Conservation (phyloP, 2,113 vertebrate species). For the Entelurus aequoreus region DNA sequence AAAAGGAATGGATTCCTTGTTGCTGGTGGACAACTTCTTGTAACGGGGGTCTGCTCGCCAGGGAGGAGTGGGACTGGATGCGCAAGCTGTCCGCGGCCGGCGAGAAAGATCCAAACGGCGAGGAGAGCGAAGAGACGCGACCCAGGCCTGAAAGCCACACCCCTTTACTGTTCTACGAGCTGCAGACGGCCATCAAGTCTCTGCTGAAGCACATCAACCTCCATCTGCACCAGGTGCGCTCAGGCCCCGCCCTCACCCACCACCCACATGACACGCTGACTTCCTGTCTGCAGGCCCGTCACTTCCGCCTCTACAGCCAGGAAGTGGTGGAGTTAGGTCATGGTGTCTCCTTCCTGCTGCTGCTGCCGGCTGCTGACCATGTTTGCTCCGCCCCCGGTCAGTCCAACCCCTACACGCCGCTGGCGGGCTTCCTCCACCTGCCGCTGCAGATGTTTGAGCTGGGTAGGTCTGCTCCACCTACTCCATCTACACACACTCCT, state of each 20-base stretch:
- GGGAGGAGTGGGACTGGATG: conserved; percentile 98
- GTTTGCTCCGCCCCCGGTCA: conserved; percentile 98
- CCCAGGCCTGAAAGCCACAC: conserved; percentile 74
- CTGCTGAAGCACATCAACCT: conserved; percentile 91
- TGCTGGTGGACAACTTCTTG: neutral
- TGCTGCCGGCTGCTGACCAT: conserved; percentile 90
- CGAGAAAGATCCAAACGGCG: conserved; percentile 67
- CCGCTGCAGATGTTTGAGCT: conserved; percentile 99
- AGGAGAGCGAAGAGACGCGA: conserved; percentile 79
- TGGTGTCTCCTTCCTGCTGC: conserved; percentile 96
- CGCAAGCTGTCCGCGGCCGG: conserved; percentile 81
- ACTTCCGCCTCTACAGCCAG: conserved; percentile 95
- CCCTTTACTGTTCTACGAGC: conserved; percentile 86
- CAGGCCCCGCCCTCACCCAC: too few relatives aligned
- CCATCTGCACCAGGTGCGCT: conserved; percentile 84
- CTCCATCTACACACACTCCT: too few relatives aligned
- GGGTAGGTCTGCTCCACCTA: conserved; percentile 46
- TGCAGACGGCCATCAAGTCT: conserved; percentile 86
- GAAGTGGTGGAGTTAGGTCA: conserved; percentile 97
- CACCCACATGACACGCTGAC: neutral
- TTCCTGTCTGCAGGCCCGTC: conserved; percentile 77
- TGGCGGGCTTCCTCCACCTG: conserved; percentile 95
- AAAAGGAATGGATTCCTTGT: neutral
- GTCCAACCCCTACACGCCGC: conserved; percentile 91
- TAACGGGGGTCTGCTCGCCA: conserved; percentile 36